Evolutionary conservation across 2,888 invertebrate species (phyloP), one percentile per base, ranked within the genome.

Genomic region (Strigamia transsilvanica): DNA sequence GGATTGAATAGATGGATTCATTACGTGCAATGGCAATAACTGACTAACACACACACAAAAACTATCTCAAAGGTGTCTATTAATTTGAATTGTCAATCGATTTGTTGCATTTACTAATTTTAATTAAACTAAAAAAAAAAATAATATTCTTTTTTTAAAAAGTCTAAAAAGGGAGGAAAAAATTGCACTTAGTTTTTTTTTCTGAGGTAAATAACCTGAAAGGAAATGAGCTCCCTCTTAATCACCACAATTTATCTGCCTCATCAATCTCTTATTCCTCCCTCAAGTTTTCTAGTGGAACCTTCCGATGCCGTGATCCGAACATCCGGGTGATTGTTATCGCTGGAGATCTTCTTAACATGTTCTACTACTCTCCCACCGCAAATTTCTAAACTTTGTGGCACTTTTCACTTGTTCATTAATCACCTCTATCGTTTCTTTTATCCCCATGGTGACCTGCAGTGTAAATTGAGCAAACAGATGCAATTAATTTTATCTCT

Each of bases 311-410:
- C 79, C 79, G 79, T 79, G 79, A 79, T 79, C 79, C 79, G 21
- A 41, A 79, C 79, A 79, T 79, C 79, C 79, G 79, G 79, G 79
- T 42, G 79, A 79, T 79, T 79, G 79, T 79, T 79, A 79, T 79
- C 79, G 34, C 18, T 21, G 15, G 38, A 79, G 42, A 79, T 79
- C 42, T 27, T n/a, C 38, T 18, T 79, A 18, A 79, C 34, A 18
- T 12, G n/a, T 38, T 38, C 79, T 18, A 12, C 38, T 18, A 18
- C 42, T 15, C 10, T 38, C n/a, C 13, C 79, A 12, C 12, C 7
- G 38, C 5, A 38, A 79, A 27, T 18, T 23, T 66, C 15, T 32
- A 21, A 66, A 66, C 66, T 66, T 66, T 66, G 15, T 66, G 13
- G 27, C 66, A 66, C 66, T 66, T 66, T 66, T 66, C 51, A 51